These are phyloP conservation scores for Zalophus californianus DNA, from an alignment of 2,797 vertebrate genomes.

Conservation along the genomic window DNA sequence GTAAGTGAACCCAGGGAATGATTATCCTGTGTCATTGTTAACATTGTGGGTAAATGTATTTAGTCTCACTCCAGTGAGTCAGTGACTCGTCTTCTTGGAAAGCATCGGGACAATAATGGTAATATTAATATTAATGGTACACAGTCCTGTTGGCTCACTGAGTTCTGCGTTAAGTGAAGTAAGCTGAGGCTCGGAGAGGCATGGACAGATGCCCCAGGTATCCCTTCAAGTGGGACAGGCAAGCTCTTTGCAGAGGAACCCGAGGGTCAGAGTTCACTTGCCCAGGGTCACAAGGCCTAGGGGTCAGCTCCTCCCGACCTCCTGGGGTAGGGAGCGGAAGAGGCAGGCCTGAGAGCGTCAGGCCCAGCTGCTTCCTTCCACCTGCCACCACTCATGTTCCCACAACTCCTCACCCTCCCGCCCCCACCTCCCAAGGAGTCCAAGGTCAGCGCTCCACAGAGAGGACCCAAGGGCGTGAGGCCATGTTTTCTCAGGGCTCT, in stretches of 20 bases:
- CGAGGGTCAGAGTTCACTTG: background rate
- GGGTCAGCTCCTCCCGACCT: background rate
- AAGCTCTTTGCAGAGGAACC: background rate
- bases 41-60: accelerated
- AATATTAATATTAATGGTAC: too few species aligned
- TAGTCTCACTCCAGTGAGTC: background rate
- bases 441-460: background rate
- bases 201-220: background rate
- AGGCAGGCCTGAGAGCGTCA: background rate
- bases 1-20: background rate
- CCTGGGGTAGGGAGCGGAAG: accelerated
- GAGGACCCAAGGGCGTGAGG: accelerated
- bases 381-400: background rate
- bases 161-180: too few species aligned
- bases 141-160: too few species aligned
- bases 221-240: background rate
- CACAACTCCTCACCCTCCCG: background rate
- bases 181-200: background rate
- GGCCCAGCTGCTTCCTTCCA: background rate
- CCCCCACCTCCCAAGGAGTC: accelerated
- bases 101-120: background rate
- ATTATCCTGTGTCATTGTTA: background rate
- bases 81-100: background rate
- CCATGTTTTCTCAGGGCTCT: background rate
- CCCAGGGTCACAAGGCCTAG: background rate